Evolutionary conservation across 1,140 invertebrate species (phyloP), one percentile per base, ranked within the genome.

Genomic region (Latrodectus geometricus): DNA sequence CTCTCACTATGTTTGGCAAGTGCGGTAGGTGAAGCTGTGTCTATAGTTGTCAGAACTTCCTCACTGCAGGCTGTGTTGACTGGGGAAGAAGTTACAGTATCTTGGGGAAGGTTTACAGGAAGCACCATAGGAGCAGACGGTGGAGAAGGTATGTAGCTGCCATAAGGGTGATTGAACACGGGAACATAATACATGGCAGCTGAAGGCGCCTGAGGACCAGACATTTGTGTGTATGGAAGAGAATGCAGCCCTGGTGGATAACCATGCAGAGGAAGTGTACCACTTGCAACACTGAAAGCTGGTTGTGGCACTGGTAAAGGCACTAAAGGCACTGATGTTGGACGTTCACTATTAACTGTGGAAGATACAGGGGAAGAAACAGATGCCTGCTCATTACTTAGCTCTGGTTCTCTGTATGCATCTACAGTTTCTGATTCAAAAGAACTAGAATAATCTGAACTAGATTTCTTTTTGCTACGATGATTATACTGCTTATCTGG

Each of bases 181-280:
- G 83, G 83, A 72, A 86, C 83, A 77, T 86, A 86, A 78, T 86
- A 86, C 83, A 86, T 86, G 49, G 83, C 83, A 72, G 83, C 56
- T 20, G 83, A 86, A 8, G 81, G 81, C 35, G 81, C 81, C 66
- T 83, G 81, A 20, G 81, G 81, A 17, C 81, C 81, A 73, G 70
- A 75, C 81, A 83, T 83, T 35, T 83, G 81, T 50, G 81, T 66
- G 61, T 83, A 75, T 20, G 81, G 81, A 83, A 83, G 81, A 23
- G 83, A 70, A 66, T 86, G 83, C 49, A 86, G 49, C 9, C 83
- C 75, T 54, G 83, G 83, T n/a, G 83, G 83, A 50, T 86, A 86
- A n/a, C 83, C 83, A 61, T 86, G 83, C 21, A 86, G 35, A 20
- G 83, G 83, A 70, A 86, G 65, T 14, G 74, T 78, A 54, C 83